phyloP scores from a whole-genome alignment of 2,113 vertebrate genomes.

The Gulo gulo region DNA sequence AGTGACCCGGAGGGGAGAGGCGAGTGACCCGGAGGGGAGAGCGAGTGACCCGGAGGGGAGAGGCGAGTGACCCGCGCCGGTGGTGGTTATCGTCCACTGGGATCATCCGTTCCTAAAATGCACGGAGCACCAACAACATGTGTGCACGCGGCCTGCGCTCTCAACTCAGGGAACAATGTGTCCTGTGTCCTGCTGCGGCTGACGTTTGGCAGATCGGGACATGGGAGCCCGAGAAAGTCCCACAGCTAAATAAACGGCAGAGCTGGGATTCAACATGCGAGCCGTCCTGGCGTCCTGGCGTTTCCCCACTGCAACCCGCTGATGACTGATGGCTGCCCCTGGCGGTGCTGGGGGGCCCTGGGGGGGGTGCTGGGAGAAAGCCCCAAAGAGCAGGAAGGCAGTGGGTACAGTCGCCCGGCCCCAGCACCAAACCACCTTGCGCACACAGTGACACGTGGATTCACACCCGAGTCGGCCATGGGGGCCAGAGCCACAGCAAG shows the following conservation, averaged over 20 bases:
- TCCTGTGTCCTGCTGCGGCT: too few species aligned
- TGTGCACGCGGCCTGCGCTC: neutral
- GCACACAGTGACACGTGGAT: neutral
- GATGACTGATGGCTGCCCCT: neutral
- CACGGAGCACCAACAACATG: neutral
- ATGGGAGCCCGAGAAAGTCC: neutral
- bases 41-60: too few species aligned
- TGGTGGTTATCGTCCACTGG: too few species aligned
- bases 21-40: neutral
- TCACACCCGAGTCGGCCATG: accelerated
- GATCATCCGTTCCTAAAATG: neutral
- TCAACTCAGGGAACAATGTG: neutral
- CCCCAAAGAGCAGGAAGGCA: accelerated
- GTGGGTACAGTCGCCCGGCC: too few species aligned
- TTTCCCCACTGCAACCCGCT: accelerated
- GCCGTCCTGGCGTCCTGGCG: neutral
- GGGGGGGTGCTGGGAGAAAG: neutral
- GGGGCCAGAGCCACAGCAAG: too few species aligned
- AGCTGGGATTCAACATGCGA: neutral
- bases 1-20: neutral
- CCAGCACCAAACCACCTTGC: neutral
- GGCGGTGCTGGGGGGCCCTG: accelerated
- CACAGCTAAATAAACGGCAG: neutral
- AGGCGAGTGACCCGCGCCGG: neutral
- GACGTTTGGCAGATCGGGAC: neutral